Evolutionary conservation across 2,797 vertebrate species (phyloP), one percentile per base, ranked within the genome.

Genomic region (Bovichtus variegatus): DNA sequence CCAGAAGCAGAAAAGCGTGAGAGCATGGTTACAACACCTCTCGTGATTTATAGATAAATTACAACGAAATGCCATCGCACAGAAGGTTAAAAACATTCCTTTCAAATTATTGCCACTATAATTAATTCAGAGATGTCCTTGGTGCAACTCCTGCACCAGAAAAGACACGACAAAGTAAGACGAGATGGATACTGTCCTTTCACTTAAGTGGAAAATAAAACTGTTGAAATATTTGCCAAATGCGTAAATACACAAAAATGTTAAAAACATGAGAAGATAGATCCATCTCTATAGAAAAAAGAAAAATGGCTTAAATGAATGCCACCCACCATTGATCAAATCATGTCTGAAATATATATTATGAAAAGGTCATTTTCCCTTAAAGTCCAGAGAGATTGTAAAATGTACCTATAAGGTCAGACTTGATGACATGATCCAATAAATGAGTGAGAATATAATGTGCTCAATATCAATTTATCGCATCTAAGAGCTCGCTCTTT

Each of bases 1-100:
- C 77, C 95, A 96, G 77, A 97, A 96, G 64, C 97, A 98, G 93
- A 96, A 92, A 79, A 74, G 76, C 91, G 98, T 98, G 44, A 80
- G 84, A 67, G n/a, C 3, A 43, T n/a, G 9, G 46, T 3, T 18
- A 18, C 50, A 55, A 50, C 16, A 58, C 5, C 0, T 31, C 27
- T 34, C 16, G 13, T 49, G 12, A 50, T 16, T 50, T n/a, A 4
- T 27, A 34, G 31, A 29, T 21, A 6, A 21, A 41, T 23, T 3
- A 15, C 2, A 21, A 23, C 11, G 41, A 55, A 36, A 70, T 34
- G 25, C 15, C 11, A 21, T 51, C 9, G 34, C 21, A 3, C 4
- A 18, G 46, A 23, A 23, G 51, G 40, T 44, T 44, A 11, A 41
- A 7, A 50, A 25, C 23, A 66, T 34, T 12, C 1, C 3, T 51